Evolutionary conservation across 2,113 vertebrate species (phyloP).

Genomic region (Oceanites oceanicus): DNA sequence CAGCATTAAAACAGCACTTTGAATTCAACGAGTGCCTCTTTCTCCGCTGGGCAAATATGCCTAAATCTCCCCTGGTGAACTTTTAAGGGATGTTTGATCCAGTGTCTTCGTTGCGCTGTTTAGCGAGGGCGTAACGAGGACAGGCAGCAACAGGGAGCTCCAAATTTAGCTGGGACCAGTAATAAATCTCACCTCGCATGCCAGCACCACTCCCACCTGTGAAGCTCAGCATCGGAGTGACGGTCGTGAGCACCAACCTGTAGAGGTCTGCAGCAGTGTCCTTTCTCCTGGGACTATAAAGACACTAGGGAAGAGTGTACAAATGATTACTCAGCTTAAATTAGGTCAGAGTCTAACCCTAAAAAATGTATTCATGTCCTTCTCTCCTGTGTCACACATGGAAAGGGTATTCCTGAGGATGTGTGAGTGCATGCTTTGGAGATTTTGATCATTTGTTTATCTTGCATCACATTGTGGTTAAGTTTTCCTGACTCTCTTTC

Average conservation of each 20-base stretch:
- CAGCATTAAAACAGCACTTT: constrained; percentile 37
- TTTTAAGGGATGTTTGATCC: neutral
- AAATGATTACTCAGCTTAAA: neutral
- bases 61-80: neutral
- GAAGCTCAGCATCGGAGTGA: neutral
- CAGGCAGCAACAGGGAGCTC: neutral
- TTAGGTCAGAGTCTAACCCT: neutral
- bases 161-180: neutral
- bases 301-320: neutral
- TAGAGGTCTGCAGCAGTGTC: neutral
- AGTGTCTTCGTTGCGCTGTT: neutral
- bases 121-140: neutral
- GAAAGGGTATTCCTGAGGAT: neutral
- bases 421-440: neutral
- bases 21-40: constrained; percentile 21
- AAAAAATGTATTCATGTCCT: neutral
- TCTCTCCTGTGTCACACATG: neutral
- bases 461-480: neutral
- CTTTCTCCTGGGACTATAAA: neutral
- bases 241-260: neutral
- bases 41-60: neutral
- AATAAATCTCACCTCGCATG: neutral
- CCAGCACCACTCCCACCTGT: neutral
- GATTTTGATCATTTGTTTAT: neutral
- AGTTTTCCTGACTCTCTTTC: neutral